phyloP scores from a whole-genome alignment of 2,113 vertebrate genomes.

The Lontra canadensis region DNA sequence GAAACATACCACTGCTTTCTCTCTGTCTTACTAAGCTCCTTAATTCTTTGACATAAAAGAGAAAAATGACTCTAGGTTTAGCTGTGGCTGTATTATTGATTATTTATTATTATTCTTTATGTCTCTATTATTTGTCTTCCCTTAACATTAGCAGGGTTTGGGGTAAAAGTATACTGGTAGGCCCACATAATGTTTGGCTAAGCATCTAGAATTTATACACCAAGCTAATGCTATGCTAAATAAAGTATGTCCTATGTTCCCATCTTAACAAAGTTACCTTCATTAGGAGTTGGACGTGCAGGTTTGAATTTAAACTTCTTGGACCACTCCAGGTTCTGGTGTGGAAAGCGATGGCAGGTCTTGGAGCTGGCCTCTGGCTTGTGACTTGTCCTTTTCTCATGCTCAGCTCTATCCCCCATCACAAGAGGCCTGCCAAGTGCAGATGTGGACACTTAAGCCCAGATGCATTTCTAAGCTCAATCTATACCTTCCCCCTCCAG shows the following conservation, averaged over 20 bases:
- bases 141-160: neutral
- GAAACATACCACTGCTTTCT: constrained; percentile 48
- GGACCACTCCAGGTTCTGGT: neutral
- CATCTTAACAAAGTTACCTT: neutral
- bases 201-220: neutral
- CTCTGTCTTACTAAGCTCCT: constrained; percentile 38
- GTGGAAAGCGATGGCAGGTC: neutral
- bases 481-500: neutral
- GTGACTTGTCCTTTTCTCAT: neutral
- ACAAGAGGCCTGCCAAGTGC: rapidly evolving
- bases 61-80: neutral
- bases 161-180: neutral
- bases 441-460: neutral
- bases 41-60: constrained; percentile 17
- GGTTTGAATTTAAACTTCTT: neutral
- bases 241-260: neutral
- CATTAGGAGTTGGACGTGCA: neutral
- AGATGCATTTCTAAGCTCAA: neutral
- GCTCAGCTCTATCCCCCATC: neutral
- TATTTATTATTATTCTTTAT: neutral
- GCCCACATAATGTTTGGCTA: neutral
- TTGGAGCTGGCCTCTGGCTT: neutral
- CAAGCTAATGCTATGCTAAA: neutral
- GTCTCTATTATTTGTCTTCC: neutral
- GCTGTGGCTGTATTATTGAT: neutral